Base-by-base conservation (phyloP, 1,140 invertebrate species). In the Diachasma alloeum region DNA sequence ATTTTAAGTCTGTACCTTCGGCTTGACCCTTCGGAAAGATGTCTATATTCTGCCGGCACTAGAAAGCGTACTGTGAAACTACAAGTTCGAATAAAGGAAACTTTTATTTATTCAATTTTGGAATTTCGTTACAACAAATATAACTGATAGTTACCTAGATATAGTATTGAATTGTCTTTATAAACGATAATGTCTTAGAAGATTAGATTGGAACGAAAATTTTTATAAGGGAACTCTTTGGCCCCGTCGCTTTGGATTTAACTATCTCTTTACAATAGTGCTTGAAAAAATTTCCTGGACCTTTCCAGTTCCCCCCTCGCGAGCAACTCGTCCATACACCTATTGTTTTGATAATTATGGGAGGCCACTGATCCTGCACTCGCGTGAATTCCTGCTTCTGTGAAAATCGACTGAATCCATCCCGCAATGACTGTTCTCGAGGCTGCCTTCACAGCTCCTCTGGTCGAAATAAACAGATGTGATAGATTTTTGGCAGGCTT, bases 291-390 rank as follows among this genome's bases (percentile, higher is more conserved):
- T 75, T 81, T 15, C 63, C 31, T n/a, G 26, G 17, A 11, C 81
- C 69, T 56, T 74, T 66, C 82, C 80, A 82, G 31, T 82, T 83
- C 3, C 76, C 81, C 2, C 72, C 15, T 48, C 76, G 70, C 22
- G 81, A n/a, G 56, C 22, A 83, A 79, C 8, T 66, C n/a, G 24
- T 83, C 82, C 10, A 85, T 17, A 17, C 67, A 48, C 13, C 77
- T 36, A 1, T 77, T 66, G 19, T 79, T 68, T 10, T 80, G 31
- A 68, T 44, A 78, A 15, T 74, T 70, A n/a, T 76, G 75, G 11
- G 83, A 83, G 0, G 81, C 80, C n/a, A 83, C 81, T 19, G 53
- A 71, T 5, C 85, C 84, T 42, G 85, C 76, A 17, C 81, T 74
- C 4, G 78, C 79, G 0, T 84, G 26, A 17, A 87, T 85, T 39